Evolutionary conservation across 2,888 invertebrate genomes (phyloP).

Genomic region (Clunio marinus): DNA sequence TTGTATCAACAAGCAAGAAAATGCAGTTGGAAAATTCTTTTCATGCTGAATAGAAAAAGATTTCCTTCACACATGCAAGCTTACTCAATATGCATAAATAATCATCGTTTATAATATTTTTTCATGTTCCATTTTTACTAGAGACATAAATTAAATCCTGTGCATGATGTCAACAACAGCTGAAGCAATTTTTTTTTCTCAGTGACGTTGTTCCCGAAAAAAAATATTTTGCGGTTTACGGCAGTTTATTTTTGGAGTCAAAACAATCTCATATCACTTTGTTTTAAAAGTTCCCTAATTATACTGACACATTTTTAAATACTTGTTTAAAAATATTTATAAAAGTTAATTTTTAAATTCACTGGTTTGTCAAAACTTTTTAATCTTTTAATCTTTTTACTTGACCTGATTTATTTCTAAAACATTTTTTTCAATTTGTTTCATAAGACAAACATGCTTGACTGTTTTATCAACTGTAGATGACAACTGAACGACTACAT

Average conservation of each 20-base stretch:
- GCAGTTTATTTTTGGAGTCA: neutral
- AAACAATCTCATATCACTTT: neutral
- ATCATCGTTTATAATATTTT: constrained; percentile 13
- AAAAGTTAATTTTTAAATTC: too few relatives aligned
- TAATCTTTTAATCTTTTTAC: too few relatives aligned
- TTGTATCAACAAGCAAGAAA: neutral
- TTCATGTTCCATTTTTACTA: neutral
- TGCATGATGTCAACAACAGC: constrained; percentile 37
- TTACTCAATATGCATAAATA: constrained; percentile 21
- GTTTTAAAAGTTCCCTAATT: too few relatives aligned
- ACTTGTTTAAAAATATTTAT: too few relatives aligned
- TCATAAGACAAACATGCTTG: too few relatives aligned
- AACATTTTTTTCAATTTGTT: too few relatives aligned
- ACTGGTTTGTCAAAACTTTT: too few relatives aligned
- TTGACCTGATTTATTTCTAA: too few relatives aligned
- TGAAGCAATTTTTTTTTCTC: constrained; percentile 14
- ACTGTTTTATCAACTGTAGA: too few relatives aligned
- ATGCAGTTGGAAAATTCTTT: neutral
- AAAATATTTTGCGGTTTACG: neutral
- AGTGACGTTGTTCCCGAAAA: neutral
- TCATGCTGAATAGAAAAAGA: neutral
- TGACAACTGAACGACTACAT: too few relatives aligned
- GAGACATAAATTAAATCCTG: constrained; percentile 32
- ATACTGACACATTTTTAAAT: too few relatives aligned
- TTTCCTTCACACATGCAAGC: neutral